Evolutionary conservation across 2,888 invertebrate genomes (phyloP).

Genomic region (Dryobotodes eremita): DNA sequence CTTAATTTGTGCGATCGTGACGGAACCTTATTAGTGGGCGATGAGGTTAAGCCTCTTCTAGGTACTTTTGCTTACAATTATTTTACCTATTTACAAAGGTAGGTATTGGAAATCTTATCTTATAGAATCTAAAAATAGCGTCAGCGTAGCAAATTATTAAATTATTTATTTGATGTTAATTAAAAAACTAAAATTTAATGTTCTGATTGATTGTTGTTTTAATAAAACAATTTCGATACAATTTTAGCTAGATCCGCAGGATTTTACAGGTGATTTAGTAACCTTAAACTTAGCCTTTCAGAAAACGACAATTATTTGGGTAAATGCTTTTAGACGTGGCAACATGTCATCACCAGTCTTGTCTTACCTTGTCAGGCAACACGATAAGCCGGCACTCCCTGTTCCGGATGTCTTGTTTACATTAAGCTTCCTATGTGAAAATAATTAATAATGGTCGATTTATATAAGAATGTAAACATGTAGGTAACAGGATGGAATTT

Average conservation of each 20-base stretch:
- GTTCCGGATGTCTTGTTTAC: neutral
- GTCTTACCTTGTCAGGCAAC: conserved; percentile 1
- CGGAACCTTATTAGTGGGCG: conserved; percentile 38
- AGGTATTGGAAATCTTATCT: neutral
- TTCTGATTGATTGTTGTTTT: neutral
- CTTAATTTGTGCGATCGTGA: conserved; percentile 52
- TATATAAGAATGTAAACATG: conserved; percentile 2
- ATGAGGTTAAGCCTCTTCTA: neutral
- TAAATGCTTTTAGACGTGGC: conserved; percentile 21
- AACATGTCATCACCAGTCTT: neutral
- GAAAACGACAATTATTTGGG: neutral
- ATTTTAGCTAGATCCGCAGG: neutral
- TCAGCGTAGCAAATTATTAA: neutral
- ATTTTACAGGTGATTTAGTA: neutral
- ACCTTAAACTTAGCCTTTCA: neutral
- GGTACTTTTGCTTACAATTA: neutral
- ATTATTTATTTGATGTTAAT: too few species aligned
- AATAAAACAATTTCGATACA: neutral
- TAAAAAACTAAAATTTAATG: neutral
- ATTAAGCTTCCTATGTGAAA: neutral
- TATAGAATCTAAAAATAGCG: neutral
- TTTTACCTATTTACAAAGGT: neutral
- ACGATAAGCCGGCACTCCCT: conserved; percentile 15
- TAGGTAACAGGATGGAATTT: neutral
- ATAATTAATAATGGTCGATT: conserved; percentile 12